Conservation (phyloP, 53 echinoderm and acorn worm species). For the Actinopyga echinites region DNA sequence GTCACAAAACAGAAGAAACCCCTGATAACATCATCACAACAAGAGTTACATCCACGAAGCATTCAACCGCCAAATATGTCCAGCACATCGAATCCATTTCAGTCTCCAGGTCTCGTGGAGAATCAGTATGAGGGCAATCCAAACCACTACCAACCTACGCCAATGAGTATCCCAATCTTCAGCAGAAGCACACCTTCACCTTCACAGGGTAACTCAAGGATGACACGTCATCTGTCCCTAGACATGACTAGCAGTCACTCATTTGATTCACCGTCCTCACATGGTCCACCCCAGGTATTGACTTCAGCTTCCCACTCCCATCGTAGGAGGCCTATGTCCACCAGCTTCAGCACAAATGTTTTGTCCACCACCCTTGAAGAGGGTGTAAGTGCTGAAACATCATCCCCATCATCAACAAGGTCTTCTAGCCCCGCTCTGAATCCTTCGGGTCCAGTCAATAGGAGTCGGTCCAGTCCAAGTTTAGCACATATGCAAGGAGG, state of each 20-base stretch:
- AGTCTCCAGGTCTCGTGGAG: not conserved
- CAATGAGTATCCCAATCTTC: not conserved
- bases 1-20: constrained; percentile 47
- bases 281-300: not conserved
- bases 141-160: not conserved
- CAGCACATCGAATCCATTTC: constrained; percentile 1
- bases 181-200: not conserved
- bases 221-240: constrained; percentile 21
- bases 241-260: not conserved
- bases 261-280: not conserved
- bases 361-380: constrained; percentile 19
- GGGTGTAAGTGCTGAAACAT: constrained; percentile 4
- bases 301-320: not conserved
- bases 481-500: not conserved
- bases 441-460: not conserved
- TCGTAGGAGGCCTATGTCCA: constrained; percentile 28
- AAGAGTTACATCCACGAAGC: not conserved
- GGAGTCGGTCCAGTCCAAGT: constrained; percentile 28
- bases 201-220: not conserved
- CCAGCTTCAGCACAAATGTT: constrained; percentile 10
- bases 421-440: constrained; percentile 10
- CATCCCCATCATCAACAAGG: not conserved
- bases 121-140: not conserved
- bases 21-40: not conserved
- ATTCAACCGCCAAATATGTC: not conserved